phyloP scores from a whole-genome alignment of 2,888 invertebrate genomes.

The Drosophila demipolita region DNA sequence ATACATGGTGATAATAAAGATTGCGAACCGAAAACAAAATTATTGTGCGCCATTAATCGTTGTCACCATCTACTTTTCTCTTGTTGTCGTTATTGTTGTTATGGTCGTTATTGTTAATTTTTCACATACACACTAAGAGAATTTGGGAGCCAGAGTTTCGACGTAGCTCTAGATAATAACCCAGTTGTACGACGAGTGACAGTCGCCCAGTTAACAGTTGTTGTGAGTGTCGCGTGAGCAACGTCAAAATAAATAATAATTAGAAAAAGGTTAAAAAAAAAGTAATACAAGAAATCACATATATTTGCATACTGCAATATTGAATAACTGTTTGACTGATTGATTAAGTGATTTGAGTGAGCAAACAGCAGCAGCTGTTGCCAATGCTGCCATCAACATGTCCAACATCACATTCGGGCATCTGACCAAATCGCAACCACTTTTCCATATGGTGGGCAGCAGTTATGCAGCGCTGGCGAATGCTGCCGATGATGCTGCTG shows the following conservation, averaged over 20 bases:
- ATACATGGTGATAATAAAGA: slow-evolving; percentile 72
- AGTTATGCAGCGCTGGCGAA: slow-evolving; percentile 58
- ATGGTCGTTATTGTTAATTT: slow-evolving; percentile 36
- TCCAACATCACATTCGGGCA: slow-evolving; percentile 68
- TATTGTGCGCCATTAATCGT: slow-evolving; percentile 46
- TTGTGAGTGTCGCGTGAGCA: slow-evolving; percentile 36
- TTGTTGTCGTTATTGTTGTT: slow-evolving; percentile 34
- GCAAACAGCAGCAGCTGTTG: slow-evolving; percentile 31
- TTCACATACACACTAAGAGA: slow-evolving; percentile 25
- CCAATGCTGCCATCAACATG: slow-evolving; percentile 60
- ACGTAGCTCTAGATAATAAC: slow-evolving; percentile 44
- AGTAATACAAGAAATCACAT: slow-evolving; percentile 15
- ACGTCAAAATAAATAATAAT: slow-evolving; percentile 3
- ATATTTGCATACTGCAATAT: slow-evolving; percentile 37
- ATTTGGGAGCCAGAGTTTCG: slow-evolving; percentile 20
- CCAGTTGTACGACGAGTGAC: slow-evolving; percentile 50
- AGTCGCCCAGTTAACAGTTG: slow-evolving; percentile 52
- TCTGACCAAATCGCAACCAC: slow-evolving; percentile 64
- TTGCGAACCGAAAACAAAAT: slow-evolving; percentile 57
- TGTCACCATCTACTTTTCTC: slow-evolving; percentile 27
- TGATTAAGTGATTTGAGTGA: slow-evolving; percentile 39
- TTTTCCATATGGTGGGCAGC: slow-evolving; percentile 56
- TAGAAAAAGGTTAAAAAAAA: not conserved
- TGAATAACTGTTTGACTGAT: slow-evolving; percentile 26
- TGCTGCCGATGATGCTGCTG: slow-evolving; percentile 47